Evolutionary conservation across 2,113 vertebrate genomes (phyloP).

Genomic region (Gasterosteus nipponicus): DNA sequence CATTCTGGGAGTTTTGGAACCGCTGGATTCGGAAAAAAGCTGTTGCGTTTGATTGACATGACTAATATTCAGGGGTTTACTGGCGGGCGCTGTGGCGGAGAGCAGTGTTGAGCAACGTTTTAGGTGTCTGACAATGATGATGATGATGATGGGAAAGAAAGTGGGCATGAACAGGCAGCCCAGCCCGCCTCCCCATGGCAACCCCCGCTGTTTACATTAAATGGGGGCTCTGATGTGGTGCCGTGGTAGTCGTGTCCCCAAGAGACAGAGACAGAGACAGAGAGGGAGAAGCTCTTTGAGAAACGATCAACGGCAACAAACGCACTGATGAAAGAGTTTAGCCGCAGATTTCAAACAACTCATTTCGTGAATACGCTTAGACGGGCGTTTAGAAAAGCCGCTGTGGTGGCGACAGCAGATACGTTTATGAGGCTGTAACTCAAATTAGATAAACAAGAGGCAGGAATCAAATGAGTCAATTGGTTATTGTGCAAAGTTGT

Average conservation of each 20-base stretch:
- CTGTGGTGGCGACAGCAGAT: conserved; percentile 60
- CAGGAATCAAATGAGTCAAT: conserved; percentile 25
- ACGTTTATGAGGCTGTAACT: conserved; percentile 55
- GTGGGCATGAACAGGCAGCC: neutral
- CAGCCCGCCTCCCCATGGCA: conserved; percentile 32
- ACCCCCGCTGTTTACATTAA: conserved; percentile 46
- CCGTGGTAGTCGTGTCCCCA: conserved; percentile 22
- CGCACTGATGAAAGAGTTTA: conserved; percentile 50
- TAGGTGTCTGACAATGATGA: conserved; percentile 33
- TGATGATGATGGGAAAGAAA: conserved; percentile 37
- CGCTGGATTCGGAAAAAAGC: too few relatives aligned
- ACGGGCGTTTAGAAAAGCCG: conserved; percentile 44
- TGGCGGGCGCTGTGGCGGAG: neutral
- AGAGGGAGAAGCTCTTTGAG: conserved; percentile 37
- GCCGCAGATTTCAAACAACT: conserved; percentile 41
- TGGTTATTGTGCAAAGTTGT: neutral
- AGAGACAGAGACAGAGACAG: conserved; percentile 37
- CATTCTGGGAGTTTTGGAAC: neutral
- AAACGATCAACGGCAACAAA: conserved; percentile 49
- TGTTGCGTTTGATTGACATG: neutral
- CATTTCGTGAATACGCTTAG: conserved; percentile 41
- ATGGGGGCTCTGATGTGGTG: conserved; percentile 62
- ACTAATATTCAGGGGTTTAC: neutral
- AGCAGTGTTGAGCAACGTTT: conserved; percentile 11
- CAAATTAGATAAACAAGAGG: conserved; percentile 56